Percentiles rank a stretch among this genome's conserved stretches.
Evolutionary conservation across 2,113 vertebrate species (phyloP).

Genomic region (Pimephales promelas): DNA sequence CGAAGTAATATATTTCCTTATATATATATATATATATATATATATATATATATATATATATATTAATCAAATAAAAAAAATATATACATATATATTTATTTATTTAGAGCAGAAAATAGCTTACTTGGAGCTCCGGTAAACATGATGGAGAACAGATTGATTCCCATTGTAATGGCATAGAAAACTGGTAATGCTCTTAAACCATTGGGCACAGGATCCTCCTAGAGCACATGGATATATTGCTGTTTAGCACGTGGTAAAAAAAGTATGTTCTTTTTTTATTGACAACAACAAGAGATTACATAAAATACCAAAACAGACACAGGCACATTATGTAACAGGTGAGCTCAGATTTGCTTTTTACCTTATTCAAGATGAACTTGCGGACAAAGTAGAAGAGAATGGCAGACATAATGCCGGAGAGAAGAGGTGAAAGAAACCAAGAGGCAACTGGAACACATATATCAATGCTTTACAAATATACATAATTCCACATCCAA

Average conservation of each 20-base stretch:
- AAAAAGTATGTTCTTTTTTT: not conserved
- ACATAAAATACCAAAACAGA: constrained; percentile 15
- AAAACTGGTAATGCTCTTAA: constrained; percentile 89
- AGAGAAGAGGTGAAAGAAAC: constrained; percentile 95
- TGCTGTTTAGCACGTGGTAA: not conserved
- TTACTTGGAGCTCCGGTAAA: constrained; percentile 91
- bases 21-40: not conserved
- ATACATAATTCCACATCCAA: not conserved
- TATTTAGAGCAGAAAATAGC: constrained; percentile 61
- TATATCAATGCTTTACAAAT: constrained; percentile 32
- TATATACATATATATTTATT: not conserved
- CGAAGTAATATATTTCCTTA: not conserved
- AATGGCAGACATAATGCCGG: constrained; percentile 91
- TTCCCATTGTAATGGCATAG: constrained; percentile 89
- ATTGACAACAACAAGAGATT: constrained; percentile 31
- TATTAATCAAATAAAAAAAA: not conserved
- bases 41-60: not conserved
- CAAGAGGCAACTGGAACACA: constrained; percentile 86
- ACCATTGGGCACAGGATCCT: constrained; percentile 89
- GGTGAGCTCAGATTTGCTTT: not conserved
- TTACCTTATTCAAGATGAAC: constrained; percentile 91
- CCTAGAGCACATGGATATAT: constrained; percentile 70
- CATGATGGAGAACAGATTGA: constrained; percentile 97
- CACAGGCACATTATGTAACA: constrained; percentile 6
- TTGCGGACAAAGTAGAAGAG: constrained; percentile 88